Conservation (phyloP, 1,140 invertebrate genomes). For the Octopus sinensis region DNA sequence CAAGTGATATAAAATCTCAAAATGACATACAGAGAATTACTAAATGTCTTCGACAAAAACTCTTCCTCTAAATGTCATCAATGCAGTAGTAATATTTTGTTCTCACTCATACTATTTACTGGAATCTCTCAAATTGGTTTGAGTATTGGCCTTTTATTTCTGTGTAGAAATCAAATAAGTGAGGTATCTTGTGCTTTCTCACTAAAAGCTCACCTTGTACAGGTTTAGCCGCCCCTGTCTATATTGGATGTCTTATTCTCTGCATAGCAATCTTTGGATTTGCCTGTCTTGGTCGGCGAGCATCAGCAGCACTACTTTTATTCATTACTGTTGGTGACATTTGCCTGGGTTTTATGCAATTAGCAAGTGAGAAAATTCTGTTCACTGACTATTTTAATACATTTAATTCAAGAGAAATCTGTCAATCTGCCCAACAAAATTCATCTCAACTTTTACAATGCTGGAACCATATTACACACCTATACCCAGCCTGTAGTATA, state of each 20-base stretch:
- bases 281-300: constrained; percentile 26
- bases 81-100: too few relatives aligned
- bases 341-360: constrained; percentile 7
- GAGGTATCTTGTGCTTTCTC: neutral
- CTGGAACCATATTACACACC: neutral
- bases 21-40: too few relatives aligned
- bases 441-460: neutral
- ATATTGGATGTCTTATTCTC: constrained; percentile 26
- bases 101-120: neutral
- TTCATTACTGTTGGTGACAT: constrained; percentile 20
- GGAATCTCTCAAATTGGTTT: neutral
- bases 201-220: constrained; percentile 17
- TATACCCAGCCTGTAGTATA: neutral
- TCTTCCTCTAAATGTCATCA: too few relatives aligned
- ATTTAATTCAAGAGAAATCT: neutral
- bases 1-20: too few relatives aligned
- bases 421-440: neutral
- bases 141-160: neutral
- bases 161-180: neutral
- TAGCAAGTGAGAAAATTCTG: neutral
- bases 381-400: constrained; percentile 1
- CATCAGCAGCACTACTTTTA: constrained; percentile 25
- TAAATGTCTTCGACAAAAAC: too few relatives aligned
- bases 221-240: constrained; percentile 24
- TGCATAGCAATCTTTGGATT: constrained; percentile 29